Base-by-base conservation (phyloP, 2,113 vertebrate genomes). In the Axis porcinus region DNA sequence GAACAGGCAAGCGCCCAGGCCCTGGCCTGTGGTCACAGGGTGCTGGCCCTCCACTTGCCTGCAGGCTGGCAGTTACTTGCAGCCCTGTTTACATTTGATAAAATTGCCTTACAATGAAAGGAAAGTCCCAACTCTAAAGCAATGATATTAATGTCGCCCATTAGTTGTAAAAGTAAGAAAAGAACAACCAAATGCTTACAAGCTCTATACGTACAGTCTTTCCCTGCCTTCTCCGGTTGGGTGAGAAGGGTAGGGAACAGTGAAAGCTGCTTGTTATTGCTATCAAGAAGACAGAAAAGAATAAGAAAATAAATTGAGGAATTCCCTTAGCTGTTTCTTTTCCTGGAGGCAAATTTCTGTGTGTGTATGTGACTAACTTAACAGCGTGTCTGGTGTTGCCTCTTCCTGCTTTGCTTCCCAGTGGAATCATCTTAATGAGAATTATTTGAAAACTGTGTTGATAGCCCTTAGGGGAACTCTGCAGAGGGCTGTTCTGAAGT, bases 1-100 rank as follows among this genome's bases (percentile, higher is more conserved):
- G 98, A 99, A 99, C 98, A 99, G 99, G 99, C 99, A 62, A 97
- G 98, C 94, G 52, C 40, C 11, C 17, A 3, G 52, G 28, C 45
- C n/a, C 25, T 0, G 33, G 16, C 30, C 16, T 1, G 33, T 1
- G 8, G 6, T 10, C 2, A 55, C 2, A 0, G 27, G 9, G 1
- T 2, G 28, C 89, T 2, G 8, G 85, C 92, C 7, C 10, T 30
- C 13, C 47, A 5, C 16, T 81, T 50, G 78, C 74, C 27, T 47
- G 52, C 17, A 10, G 93, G n/a, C 27, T 4, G 12, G 43, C 36
- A n/a, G 8, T 5, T 25, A 8, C 40, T 36, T 57, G 45, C 62
- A 57, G 28, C 50, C 70, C 70, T 40, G 2, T 36, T 36, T 43
- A 45, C 25, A 21, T 12, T 13, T 13, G 33, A 79, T 62, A 81